These are phyloP conservation scores for Cybosia mesomella DNA, from an alignment of 2,888 invertebrate species.

Conservation along the genomic window DNA sequence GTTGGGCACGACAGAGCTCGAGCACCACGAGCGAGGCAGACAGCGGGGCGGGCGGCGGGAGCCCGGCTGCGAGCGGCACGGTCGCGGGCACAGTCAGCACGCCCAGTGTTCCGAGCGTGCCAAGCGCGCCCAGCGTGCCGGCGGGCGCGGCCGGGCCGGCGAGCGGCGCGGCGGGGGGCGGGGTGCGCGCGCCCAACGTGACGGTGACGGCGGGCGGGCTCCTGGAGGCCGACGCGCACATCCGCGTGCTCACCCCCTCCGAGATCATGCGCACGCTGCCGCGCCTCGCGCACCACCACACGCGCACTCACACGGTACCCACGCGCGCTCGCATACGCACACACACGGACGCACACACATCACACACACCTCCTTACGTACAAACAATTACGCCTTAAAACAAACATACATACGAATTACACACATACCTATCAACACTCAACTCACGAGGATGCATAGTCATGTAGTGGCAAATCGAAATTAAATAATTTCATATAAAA, in stretches of 20 bases:
- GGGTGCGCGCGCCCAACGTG: conserved; percentile 90
- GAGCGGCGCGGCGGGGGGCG: conserved; percentile 39
- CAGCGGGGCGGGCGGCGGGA: conserved; percentile 37
- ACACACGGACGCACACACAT: not conserved
- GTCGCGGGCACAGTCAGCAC: conserved; percentile 25
- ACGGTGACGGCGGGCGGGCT: conserved; percentile 89
- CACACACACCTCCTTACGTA: not conserved
- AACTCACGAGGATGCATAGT: not conserved
- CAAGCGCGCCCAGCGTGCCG: not conserved
- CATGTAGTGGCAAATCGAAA: not conserved
- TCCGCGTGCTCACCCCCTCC: conserved; percentile 95
- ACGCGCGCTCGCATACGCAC: conserved; percentile 32
- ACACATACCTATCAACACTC: not conserved
- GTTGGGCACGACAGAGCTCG: conserved; percentile 74
- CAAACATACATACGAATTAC: not conserved
- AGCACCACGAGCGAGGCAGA: conserved; percentile 47
- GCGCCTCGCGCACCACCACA: conserved; percentile 87
- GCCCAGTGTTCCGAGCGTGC: not conserved
- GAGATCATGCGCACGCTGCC: conserved; percentile 97
- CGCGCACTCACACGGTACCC: conserved; percentile 39
- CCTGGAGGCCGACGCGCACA: conserved; percentile 91
- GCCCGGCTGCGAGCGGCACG: conserved; percentile 42
- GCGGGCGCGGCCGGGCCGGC: conserved; percentile 20
- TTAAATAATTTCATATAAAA: not conserved
- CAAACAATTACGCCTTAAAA: not conserved